Percentiles rank a stretch among this genome's conserved stretches.
Conservation (phyloP, 2,113 vertebrate genomes). For the Nothocercus nigrocapillus region DNA sequence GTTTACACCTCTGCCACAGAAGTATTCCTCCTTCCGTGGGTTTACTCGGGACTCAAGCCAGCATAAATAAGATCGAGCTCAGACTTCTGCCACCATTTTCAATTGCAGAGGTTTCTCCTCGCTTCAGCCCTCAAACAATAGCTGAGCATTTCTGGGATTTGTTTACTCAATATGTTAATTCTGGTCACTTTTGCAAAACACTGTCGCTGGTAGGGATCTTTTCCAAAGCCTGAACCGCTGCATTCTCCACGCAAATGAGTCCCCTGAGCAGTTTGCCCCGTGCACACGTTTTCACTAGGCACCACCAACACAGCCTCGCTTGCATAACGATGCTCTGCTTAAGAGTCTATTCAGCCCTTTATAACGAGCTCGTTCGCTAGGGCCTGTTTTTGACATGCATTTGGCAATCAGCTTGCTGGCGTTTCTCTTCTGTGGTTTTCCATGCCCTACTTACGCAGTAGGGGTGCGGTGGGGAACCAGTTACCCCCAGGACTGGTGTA, state of each 20-base stretch:
- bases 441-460: not conserved
- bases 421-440: not conserved
- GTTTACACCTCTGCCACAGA: not conserved
- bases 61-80: not conserved
- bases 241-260: accelerated
- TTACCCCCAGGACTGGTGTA: not conserved
- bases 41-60: not conserved
- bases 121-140: not conserved
- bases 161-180: not conserved
- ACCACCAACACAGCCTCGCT: not conserved
- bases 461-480: accelerated
- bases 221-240: accelerated
- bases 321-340: not conserved
- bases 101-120: not conserved
- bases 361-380: not conserved
- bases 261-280: not conserved
- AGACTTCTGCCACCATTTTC: not conserved
- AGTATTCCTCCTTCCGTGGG: not conserved
- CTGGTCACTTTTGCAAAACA: not conserved
- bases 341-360: not conserved
- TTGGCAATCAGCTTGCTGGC: not conserved
- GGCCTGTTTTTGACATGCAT: not conserved
- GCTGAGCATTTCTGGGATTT: not conserved
- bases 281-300: not conserved
- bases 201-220: not conserved